Conservation (phyloP, 92 coral and sea anemone species). For the Epizoanthus fatuus region DNA sequence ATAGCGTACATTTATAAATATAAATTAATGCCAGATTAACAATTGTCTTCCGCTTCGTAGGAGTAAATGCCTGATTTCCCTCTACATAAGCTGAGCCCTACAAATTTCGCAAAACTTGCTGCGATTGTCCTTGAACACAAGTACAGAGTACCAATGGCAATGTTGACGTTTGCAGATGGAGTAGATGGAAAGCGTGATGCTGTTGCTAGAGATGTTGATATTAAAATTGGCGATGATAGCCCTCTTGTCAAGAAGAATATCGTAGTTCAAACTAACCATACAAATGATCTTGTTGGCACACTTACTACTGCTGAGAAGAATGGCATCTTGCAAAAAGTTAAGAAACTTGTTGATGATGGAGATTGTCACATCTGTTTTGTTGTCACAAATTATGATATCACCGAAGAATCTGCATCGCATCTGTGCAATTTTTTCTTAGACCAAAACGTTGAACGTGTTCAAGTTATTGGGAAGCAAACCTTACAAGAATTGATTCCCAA, state of each 20-base stretch:
- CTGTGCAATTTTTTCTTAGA: too few species aligned
- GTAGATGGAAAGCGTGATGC: not conserved
- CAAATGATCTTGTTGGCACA: not conserved
- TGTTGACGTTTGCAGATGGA: not conserved
- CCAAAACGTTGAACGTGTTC: not conserved
- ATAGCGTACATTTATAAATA: too few species aligned
- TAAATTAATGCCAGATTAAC: too few species aligned
- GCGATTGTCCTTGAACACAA: not conserved
- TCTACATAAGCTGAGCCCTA: not conserved
- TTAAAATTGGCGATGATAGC: too few species aligned
- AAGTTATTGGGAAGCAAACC: conserved; percentile 3
- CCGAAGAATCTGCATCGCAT: not conserved
- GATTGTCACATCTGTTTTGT: not conserved
- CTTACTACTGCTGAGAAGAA: not conserved
- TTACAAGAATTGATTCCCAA: too few species aligned
- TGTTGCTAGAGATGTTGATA: not conserved
- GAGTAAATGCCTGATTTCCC: not conserved
- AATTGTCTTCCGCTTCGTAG: too few species aligned
- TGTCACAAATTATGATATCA: not conserved
- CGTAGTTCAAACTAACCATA: not conserved
- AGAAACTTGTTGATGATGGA: not conserved
- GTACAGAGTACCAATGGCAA: not conserved
- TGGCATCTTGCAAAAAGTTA: not conserved
- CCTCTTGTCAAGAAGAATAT: not conserved
- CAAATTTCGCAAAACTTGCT: not conserved